Base-by-base conservation (phyloP, 2,888 invertebrate genomes). In the Eurytoma californica region DNA sequence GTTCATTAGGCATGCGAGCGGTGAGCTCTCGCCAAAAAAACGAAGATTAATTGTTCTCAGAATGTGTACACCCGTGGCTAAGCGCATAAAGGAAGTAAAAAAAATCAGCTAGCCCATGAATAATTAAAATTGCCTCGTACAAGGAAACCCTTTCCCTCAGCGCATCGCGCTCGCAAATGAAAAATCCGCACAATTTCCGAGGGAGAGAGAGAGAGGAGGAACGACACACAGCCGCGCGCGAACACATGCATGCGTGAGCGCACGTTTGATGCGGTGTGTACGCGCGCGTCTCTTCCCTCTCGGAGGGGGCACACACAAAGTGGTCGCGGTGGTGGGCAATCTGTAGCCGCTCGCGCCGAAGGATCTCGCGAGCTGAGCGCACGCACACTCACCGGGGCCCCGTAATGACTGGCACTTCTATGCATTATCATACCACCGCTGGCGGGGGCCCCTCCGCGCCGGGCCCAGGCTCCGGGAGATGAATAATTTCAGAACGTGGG, bases 371-470 rank as follows among this genome's bases (percentile, higher is more conserved):
- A 4, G 9, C 24, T 2, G 39, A 39, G 39, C 39, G 72, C 75
- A 68, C 70, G 85, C 82, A 86, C 76, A 88, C 18, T 3, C 47
- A 49, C 57, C 20, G 74, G 49, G 24, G 53, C 47, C 18, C 30
- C 57, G 51, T 89, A 90, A 89, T 89, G 88, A 89, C 88, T 88
- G 88, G 88, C 89, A 90, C 89, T 89, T 90, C 88, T 89, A 89
- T 89, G 88, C 88, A 90, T 89, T 90, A 90, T 89, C 88, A 87
- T 89, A 87, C 85, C 84, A 84, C 24, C 86, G 83, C 85, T 86
- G 30, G 47, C 83, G 77, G 84, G 84, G 84, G 82, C 84, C 84
- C 84, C 84, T 78, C 70, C 65, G 57, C 28, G n/a, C 63, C 13
- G 58, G n/a, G 7, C 57, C n/a, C 65, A 28, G 67, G 60, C 83